Conservation (phyloP, 2,888 invertebrate genomes). For the Saturnia pavonia region DNA sequence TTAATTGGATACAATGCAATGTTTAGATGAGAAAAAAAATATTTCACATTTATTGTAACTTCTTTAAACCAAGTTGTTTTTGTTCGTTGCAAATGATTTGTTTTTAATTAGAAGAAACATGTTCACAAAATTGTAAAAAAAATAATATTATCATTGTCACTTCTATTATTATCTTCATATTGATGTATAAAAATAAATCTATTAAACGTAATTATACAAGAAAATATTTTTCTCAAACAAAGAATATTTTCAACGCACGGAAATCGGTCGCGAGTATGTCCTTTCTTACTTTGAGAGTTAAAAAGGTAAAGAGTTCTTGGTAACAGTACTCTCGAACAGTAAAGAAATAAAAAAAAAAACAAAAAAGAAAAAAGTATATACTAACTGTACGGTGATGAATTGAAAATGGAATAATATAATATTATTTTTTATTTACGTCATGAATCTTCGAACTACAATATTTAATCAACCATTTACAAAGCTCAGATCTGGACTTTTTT, state of each 20-base stretch:
- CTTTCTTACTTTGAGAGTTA: neutral
- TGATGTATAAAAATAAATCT: neutral
- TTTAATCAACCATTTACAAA: too few species aligned
- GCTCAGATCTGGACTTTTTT: too few species aligned
- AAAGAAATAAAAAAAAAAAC: neutral
- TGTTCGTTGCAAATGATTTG: neutral
- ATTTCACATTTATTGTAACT: neutral
- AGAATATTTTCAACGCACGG: neutral
- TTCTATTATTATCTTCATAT: neutral
- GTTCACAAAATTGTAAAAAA: too few species aligned
- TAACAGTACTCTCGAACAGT: neutral
- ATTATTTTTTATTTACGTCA: too few species aligned
- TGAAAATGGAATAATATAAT: neutral
- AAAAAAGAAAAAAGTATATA: neutral
- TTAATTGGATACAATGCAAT: conserved; percentile 15
- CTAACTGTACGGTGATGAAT: neutral
- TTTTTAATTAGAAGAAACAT: neutral
- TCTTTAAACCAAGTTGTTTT: neutral
- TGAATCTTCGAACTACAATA: too few species aligned
- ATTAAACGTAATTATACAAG: too few species aligned
- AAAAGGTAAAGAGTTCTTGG: conserved; percentile 8
- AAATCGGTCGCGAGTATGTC: neutral
- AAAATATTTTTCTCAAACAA: neutral
- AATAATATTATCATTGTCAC: neutral
- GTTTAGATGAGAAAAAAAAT: conserved; percentile 13